Evolutionary conservation across 2,797 vertebrate genomes (phyloP), one percentile per base, ranked within the genome.

Genomic region (Heteromormyrus szaboi): DNA sequence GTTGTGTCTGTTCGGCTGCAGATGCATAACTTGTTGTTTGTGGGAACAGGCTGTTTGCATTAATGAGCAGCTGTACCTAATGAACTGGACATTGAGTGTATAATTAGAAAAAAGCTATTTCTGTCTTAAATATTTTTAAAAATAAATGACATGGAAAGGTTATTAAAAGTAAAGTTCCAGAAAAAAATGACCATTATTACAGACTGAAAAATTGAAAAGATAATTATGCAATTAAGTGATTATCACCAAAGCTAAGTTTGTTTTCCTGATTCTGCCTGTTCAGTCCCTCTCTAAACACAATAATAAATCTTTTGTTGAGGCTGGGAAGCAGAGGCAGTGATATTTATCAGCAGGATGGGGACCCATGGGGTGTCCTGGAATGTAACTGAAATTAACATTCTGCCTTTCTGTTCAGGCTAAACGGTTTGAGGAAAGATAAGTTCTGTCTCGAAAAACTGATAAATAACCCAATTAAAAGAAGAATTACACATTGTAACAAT

Each of bases 201-300:
- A 48, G 84, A 53, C 6, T 85, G 29, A 85, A 29, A 85, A 93
- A 92, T 93, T 93, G 88, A 92, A 90, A 89, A 89, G 86, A 88
- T 92, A 86, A 90, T 86, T 91, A 89, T 91, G 8, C 89, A 90
- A 93, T 93, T 93, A 89, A 86, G 51, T 62, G 88, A 88, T 65
- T 88, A 89, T 89, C 88, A 89, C 72, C 88, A 85, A 89, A 46
- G 88, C 62, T 88, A 50, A 86, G 59, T 91, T 90, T 85, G 17
- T 53, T 90, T 44, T 89, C 90, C 88, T 90, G 89, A 90, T 83
- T 87, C 85, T 2, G 56, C 62, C 33, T 92, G 89, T 89, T 81
- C 87, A 87, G 81, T 89, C 83, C 90, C 90, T 88, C 87, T 90
- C 86, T 68, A 79, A 79, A 44, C 89, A 90, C 88, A 86, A 68